A percentile compares a stretch with the other conserved stretches of the same genome.
Conservation (phyloP, 2,113 vertebrate species). For the Phaethon lepturus region DNA sequence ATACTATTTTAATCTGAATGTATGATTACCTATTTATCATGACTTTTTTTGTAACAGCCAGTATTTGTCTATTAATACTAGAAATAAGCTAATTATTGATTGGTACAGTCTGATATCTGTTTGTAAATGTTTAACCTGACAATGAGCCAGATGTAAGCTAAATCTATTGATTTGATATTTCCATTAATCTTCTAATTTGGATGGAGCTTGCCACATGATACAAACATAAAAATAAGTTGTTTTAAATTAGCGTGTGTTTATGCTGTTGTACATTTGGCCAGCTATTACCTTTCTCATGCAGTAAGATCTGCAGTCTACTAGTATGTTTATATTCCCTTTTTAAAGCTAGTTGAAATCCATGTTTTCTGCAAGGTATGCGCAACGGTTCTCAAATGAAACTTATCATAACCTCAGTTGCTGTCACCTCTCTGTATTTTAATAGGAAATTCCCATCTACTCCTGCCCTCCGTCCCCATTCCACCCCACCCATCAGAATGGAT, state of each 20-base stretch:
- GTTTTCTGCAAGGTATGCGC: neutral
- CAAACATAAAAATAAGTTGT: neutral
- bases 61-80: neutral
- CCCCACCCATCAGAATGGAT: constrained; percentile 18
- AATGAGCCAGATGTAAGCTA: neutral
- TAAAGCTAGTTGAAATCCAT: neutral
- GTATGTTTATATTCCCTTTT: neutral
- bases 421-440: constrained; percentile 49
- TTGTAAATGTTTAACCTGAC: neutral
- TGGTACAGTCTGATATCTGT: neutral
- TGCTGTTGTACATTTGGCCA: neutral
- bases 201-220: neutral
- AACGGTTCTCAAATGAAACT: neutral
- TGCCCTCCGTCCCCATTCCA: constrained; percentile 3
- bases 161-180: neutral
- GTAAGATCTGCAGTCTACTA: neutral
- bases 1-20: neutral
- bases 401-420: constrained; percentile 17
- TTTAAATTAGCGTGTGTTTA: neutral
- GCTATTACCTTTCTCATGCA: neutral
- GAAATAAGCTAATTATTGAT: neutral
- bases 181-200: neutral
- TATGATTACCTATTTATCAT: fast-evolving
- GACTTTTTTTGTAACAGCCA: neutral
- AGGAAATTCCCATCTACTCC: constrained; percentile 31